Evolutionary conservation across 2,888 invertebrate genomes (phyloP).

Genomic region (Agriotes lineatus): DNA sequence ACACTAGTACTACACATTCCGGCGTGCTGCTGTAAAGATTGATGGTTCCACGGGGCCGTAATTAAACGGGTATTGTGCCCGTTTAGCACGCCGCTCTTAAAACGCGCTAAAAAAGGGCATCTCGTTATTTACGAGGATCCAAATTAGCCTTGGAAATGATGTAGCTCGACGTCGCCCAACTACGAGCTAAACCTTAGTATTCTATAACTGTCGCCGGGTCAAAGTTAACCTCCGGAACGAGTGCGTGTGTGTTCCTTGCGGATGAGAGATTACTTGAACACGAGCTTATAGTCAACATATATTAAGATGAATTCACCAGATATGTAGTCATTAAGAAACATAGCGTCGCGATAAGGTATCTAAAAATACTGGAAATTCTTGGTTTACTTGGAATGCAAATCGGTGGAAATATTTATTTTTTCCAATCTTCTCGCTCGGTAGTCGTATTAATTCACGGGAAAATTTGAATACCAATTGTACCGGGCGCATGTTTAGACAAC

Average conservation of each 20-base stretch:
- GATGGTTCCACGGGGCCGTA: conserved; percentile 11
- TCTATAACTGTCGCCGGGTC: conserved; percentile 7
- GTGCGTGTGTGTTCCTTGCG: conserved; percentile 2
- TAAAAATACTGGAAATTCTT: background rate
- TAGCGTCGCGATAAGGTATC: background rate
- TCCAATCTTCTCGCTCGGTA: background rate
- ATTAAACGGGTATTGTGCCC: conserved; percentile 14
- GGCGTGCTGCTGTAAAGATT: conserved; percentile 18
- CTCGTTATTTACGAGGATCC: background rate
- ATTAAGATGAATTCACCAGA: conserved; percentile 12
- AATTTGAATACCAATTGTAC: background rate
- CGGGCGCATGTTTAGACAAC: background rate
- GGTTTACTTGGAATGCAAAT: background rate
- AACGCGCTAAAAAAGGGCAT: conserved; percentile 4
- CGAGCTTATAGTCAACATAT: conserved; percentile 5
- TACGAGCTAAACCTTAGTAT: background rate
- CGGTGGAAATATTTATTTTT: background rate
- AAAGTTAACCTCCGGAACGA: conserved; percentile 5
- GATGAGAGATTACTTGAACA: background rate
- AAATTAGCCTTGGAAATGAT: conserved; percentile 1
- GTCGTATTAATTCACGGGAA: background rate
- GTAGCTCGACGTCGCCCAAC: no score
- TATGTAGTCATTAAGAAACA: conserved; percentile 9
- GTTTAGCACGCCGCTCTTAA: conserved; percentile 7
- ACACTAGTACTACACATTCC: conserved; percentile 22